phyloP scores from a whole-genome alignment of 2,797 vertebrate species.

The Acanthornis magna region DNA sequence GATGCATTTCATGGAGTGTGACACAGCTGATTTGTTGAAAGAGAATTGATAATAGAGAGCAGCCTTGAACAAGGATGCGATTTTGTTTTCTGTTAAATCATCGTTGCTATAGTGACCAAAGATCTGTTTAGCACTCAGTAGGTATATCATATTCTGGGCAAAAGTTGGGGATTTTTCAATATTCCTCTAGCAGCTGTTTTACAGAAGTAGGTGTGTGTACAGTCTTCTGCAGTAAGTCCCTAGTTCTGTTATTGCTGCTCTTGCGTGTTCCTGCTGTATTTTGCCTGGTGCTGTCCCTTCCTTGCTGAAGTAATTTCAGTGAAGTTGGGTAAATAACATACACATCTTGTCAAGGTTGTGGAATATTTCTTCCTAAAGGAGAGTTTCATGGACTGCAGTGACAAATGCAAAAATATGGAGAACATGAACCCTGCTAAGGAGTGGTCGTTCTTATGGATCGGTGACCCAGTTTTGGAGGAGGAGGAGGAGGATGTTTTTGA shows the following conservation, averaged over 20 bases:
- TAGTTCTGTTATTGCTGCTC: not conserved
- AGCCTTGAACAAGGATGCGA: not conserved
- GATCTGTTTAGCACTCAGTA: slow-evolving; percentile 13
- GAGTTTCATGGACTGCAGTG: not conserved
- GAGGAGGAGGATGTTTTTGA: not conserved
- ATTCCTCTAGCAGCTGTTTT: not conserved
- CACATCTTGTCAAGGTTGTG: not conserved
- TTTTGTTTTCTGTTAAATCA: slow-evolving; percentile 52
- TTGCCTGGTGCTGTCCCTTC: not conserved
- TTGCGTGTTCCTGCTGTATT: not conserved
- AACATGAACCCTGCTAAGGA: not conserved
- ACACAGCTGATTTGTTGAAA: not conserved
- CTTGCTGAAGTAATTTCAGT: not conserved
- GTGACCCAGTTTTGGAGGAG: not conserved
- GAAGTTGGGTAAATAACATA: not conserved
- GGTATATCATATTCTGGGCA: slow-evolving; percentile 7
- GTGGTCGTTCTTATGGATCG: not conserved
- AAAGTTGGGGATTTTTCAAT: not conserved
- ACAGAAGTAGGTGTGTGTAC: not conserved
- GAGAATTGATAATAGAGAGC: slow-evolving; percentile 1
- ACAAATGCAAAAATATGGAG: not conserved
- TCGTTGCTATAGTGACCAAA: slow-evolving; percentile 40
- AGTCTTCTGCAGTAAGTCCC: not conserved
- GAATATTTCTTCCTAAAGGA: not conserved
- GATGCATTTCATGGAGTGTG: not conserved